Evolutionary conservation across 2,888 invertebrate genomes (phyloP), one percentile per base, ranked within the genome.

Genomic region (Pinctada fucata): DNA sequence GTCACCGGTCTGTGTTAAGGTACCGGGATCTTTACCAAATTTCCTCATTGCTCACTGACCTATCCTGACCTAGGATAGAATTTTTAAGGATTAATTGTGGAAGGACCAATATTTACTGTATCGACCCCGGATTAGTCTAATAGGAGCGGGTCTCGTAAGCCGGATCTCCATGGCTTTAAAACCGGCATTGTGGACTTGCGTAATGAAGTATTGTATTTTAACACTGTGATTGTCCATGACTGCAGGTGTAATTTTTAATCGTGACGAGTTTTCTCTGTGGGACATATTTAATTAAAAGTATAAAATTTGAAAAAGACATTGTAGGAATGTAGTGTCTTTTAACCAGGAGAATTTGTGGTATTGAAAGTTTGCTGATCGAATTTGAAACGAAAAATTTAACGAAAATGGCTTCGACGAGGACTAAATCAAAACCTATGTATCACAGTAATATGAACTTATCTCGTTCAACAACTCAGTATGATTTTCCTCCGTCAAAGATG

Each of bases 391-490:
- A 31, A 31, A 6, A 58, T 1, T 0, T 13, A 58, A 45, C 47
- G 31, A 45, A 68, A 68, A 68, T 68, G 68, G 13, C 68, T 1
- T 4, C 68, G 31, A 68, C 58, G 13, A 58, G 13, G 6, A 10
- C 58, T 72, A 72, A 72, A 72, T n/a, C 72, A 4, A 50, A 52
- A n/a, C 76, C 75, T 1, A 49, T 73, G 66, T 80, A 78, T 45
- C 77, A 80, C 63, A 80, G 80, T 64, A 80, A 78, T 66, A 51
- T 80, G 45, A 80, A 72, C 63, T 68, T 80, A 31, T 74, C 80
- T 1, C 71, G 75, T 48, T 75, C 80, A 2, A 67, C 76, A 0
- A 80, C 80, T 31, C 80, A 80, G 49, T 78, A 78, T 71, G 80
- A 80, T 65, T 72, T 80, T 6, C 4, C 72, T 13, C 69, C 58